phyloP scores from a whole-genome alignment of 2,113 vertebrate species.

The Malurus melanocephalus region DNA sequence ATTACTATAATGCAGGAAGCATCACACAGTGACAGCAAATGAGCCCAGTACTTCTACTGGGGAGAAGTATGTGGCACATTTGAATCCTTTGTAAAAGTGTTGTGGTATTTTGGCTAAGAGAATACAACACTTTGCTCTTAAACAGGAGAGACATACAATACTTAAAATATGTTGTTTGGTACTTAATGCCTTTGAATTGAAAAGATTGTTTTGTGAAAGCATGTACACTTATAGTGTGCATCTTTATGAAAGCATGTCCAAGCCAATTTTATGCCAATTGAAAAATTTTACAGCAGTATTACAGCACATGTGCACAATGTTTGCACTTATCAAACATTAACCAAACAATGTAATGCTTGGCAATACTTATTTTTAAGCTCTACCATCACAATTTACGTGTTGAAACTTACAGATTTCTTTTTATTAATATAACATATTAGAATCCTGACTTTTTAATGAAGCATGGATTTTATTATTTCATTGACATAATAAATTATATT shows the following conservation, averaged over 20 bases:
- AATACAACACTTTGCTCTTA: not conserved
- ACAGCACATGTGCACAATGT: not conserved
- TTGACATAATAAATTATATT: not conserved
- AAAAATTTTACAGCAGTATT: not conserved
- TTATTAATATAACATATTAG: not conserved
- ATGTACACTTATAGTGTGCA: not conserved
- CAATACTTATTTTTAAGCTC: not conserved
- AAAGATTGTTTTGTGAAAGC: not conserved
- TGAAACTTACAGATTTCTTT: not conserved
- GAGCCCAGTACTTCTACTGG: not conserved
- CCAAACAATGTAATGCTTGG: not conserved
- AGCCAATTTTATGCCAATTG: not conserved
- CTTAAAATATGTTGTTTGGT: not conserved
- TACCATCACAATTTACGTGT: not conserved
- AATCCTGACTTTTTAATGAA: not conserved
- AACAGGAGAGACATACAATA: not conserved
- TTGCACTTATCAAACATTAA: not conserved
- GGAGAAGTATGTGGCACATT: not conserved
- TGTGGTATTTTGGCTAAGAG: not conserved
- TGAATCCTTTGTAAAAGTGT: not conserved
- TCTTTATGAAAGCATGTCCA: not conserved
- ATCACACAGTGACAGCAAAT: slow-evolving; percentile 23
- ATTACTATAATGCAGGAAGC: slow-evolving; percentile 49
- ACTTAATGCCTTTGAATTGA: not conserved
- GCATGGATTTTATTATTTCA: not conserved